Percentiles rank a stretch among this genome's conserved stretches.
These are phyloP conservation scores for Alethe castanea DNA, from an alignment of 2,113 vertebrate genomes.

Conservation along the genomic window DNA sequence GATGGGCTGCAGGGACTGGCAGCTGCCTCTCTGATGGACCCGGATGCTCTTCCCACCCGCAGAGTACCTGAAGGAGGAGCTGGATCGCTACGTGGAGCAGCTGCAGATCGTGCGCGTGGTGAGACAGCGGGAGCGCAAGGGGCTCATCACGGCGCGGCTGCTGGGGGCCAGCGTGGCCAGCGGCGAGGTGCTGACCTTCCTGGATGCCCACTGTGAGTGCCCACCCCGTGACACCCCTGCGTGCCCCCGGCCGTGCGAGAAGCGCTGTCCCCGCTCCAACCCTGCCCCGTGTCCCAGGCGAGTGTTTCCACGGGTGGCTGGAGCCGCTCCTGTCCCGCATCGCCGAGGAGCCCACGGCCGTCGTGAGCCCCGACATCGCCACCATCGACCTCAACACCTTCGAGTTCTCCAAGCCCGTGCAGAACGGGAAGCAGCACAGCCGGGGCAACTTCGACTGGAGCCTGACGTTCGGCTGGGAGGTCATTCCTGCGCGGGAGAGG, in stretches of 20 bases:
- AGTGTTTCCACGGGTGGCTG: constrained; percentile 95
- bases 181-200: constrained; percentile 91
- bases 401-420: constrained; percentile 83
- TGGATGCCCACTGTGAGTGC: constrained; percentile 93
- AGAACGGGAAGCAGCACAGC: constrained; percentile 79
- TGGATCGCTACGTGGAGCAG: constrained; percentile 81
- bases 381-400: constrained; percentile 91
- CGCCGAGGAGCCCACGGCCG: constrained; percentile 86
- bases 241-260: accelerated
- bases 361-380: constrained; percentile 92
- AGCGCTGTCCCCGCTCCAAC: background rate
- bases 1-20: background rate
- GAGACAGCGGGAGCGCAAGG: constrained; percentile 88
- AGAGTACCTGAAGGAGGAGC: constrained; percentile 83
- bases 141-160: constrained; percentile 91
- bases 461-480: constrained; percentile 91
- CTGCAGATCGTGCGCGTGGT: constrained; percentile 88
- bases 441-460: constrained; percentile 97
- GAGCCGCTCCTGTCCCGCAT: constrained; percentile 91
- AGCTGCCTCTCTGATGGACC: accelerated
- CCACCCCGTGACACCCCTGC: accelerated
- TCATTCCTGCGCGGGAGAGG: constrained; percentile 75
- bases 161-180: constrained; percentile 87
- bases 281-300: constrained; percentile 73
- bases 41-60: background rate